These are phyloP conservation scores for Montifringilla adamsi DNA, from an alignment of 2,113 vertebrate species.

Conservation along the genomic window DNA sequence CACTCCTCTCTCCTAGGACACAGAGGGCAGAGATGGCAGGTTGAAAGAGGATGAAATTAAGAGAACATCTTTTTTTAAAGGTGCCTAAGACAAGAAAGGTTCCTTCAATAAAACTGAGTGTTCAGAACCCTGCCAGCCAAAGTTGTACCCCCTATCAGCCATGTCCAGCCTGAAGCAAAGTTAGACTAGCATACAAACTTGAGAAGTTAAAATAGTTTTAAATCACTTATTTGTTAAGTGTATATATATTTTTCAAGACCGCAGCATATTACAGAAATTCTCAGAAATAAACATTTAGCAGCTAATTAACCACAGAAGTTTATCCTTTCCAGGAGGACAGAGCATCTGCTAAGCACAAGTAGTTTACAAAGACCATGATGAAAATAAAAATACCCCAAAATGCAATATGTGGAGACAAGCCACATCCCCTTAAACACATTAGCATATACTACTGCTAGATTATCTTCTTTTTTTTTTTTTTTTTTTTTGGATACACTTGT, in stretches of 20 bases:
- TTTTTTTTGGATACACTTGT: too few species aligned
- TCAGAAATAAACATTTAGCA: neutral
- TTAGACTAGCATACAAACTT: neutral
- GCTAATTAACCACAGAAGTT: neutral
- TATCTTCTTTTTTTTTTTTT: fast-evolving
- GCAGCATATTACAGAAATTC: neutral
- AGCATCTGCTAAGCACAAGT: neutral
- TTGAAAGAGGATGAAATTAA: neutral
- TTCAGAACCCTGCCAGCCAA: neutral
- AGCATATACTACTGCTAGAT: neutral
- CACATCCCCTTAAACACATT: neutral
- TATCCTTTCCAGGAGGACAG: neutral
- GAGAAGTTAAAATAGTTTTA: neutral
- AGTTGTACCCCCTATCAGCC: neutral
- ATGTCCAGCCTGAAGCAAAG: neutral
- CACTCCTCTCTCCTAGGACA: neutral
- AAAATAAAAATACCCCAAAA: neutral
- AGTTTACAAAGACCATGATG: neutral
- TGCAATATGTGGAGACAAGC: neutral
- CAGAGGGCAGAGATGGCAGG: neutral
- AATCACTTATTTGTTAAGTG: neutral
- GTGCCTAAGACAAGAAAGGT: neutral
- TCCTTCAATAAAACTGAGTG: neutral
- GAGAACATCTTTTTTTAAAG: neutral
- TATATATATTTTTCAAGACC: neutral